phyloP scores from a whole-genome alignment of 2,888 invertebrate genomes.

The Cryptophagus acutangulus region DNA sequence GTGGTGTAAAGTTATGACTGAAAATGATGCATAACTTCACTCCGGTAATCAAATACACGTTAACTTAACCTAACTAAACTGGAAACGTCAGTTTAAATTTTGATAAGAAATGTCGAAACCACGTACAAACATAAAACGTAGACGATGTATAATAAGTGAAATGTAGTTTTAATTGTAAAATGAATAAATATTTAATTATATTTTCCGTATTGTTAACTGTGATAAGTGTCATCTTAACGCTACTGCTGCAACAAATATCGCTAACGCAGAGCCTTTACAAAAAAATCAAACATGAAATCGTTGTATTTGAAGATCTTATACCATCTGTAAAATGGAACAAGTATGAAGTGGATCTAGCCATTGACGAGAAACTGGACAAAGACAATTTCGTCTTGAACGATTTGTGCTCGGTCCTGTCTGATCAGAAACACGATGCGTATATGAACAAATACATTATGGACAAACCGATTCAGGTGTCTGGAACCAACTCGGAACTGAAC shows the following conservation, averaged over 20 bases:
- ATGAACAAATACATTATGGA: constrained; percentile 19
- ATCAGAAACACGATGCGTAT: constrained; percentile 23
- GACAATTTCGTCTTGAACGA: constrained; percentile 37
- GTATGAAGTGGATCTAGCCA: constrained; percentile 29
- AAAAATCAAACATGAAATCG: constrained; percentile 33
- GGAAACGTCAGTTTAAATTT: too few species aligned
- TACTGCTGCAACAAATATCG: constrained; percentile 37
- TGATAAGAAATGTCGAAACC: too few species aligned
- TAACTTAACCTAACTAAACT: too few species aligned
- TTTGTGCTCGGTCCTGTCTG: constrained; percentile 36
- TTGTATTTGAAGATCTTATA: constrained; percentile 45
- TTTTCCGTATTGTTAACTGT: constrained; percentile 43
- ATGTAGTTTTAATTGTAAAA: too few species aligned
- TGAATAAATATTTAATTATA: constrained; percentile 34
- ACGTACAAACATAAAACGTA: too few species aligned
- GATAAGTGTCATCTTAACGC: constrained; percentile 43
- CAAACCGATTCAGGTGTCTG: constrained; percentile 26
- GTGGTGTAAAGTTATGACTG: too few species aligned
- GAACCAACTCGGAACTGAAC: constrained; percentile 69
- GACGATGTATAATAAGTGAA: too few species aligned
- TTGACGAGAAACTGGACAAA: constrained; percentile 25
- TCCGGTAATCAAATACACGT: too few species aligned
- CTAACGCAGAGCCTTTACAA: not conserved
- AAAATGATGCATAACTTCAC: too few species aligned
- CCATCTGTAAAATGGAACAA: constrained; percentile 35